Conservation (phyloP, 37 sponge, comb jelly and placozoan genomes). For the Hexactinellida sp. region DNA sequence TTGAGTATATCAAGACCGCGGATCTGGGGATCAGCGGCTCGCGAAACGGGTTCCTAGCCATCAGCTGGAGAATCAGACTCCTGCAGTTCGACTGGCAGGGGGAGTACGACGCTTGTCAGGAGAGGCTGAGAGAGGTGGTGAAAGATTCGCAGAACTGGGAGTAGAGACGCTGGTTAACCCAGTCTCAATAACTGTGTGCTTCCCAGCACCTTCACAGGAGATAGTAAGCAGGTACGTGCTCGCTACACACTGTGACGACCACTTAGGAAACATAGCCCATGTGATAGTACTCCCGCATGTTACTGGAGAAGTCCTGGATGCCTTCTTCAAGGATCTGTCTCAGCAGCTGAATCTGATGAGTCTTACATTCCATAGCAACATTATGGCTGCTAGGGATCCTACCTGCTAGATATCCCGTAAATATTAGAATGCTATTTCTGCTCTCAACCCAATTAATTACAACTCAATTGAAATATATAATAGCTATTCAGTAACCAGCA, state of each 20-base stretch:
- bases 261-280: background rate
- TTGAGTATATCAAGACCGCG: background rate
- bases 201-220: background rate
- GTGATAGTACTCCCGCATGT: background rate
- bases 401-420: too few relatives aligned
- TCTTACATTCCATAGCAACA: too few relatives aligned
- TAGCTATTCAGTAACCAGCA: too few relatives aligned
- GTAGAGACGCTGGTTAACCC: background rate
- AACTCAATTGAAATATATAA: too few relatives aligned
- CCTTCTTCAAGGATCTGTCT: background rate
- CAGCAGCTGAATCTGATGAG: too few relatives aligned
- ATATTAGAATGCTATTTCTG: too few relatives aligned
- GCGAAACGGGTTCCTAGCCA: background rate
- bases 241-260: background rate
- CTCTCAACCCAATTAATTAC: too few relatives aligned
- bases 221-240: background rate
- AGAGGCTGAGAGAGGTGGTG: background rate
- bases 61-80: conserved; percentile 7
- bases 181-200: background rate
- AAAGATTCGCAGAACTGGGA: background rate
- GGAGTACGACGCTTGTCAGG: background rate
- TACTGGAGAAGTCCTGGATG: background rate
- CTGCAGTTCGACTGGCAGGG: background rate
- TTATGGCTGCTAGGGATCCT: too few relatives aligned
- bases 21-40: background rate